phyloP scores from a whole-genome alignment of 1,140 invertebrate species.

The Rhysida immarginata region DNA sequence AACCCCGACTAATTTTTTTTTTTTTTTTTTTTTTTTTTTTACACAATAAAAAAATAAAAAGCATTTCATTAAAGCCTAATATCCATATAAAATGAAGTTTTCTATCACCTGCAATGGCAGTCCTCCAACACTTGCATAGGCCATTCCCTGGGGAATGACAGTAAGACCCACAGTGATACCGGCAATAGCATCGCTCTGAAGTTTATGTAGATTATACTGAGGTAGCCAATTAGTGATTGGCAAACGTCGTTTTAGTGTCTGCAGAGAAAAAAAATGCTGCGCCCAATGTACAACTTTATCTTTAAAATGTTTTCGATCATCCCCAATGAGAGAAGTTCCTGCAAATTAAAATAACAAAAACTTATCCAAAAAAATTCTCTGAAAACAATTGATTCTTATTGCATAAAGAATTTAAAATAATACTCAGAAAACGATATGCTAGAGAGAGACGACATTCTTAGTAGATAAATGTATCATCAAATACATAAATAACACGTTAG shows the following conservation, averaged over 20 bases:
- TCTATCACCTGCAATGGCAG: slow-evolving; percentile 55
- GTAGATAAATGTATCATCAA: too few species aligned
- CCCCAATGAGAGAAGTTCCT: neutral
- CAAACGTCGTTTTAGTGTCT: neutral
- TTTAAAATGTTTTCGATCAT: neutral
- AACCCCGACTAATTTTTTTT: too few species aligned
- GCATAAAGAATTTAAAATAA: too few species aligned
- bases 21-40: too few species aligned
- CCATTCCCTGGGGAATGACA: slow-evolving; percentile 64
- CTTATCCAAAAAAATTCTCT: too few species aligned
- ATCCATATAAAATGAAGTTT: too few species aligned
- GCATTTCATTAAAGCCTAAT: too few species aligned
- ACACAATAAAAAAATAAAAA: too few species aligned
- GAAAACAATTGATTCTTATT: too few species aligned
- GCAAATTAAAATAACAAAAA: neutral
- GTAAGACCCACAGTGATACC: slow-evolving; percentile 64
- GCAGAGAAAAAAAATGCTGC: neutral
- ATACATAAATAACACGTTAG: too few species aligned
- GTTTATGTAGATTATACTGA: neutral
- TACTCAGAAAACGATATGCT: too few species aligned
- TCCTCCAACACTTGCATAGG: slow-evolving; percentile 65
- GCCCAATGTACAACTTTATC: neutral
- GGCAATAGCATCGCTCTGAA: slow-evolving; percentile 21
- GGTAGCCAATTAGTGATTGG: slow-evolving; percentile 5
- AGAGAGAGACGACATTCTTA: too few species aligned